Evolutionary conservation across 2,888 invertebrate genomes (phyloP).

Genomic region (Vesta saturnalis): DNA sequence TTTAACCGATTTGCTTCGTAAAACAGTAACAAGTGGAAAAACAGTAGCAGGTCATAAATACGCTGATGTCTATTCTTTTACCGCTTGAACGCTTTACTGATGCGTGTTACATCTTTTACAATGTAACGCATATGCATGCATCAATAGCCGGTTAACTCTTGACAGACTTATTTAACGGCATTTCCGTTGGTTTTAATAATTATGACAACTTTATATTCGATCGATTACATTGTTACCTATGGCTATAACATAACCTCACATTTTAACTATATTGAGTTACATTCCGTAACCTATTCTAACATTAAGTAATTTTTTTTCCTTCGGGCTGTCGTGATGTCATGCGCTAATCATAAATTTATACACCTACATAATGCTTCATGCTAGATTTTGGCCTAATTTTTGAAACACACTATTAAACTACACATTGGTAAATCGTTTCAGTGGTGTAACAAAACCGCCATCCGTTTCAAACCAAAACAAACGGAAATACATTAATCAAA

Average conservation of each 20-base stretch:
- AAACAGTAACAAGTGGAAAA: constrained; percentile 10
- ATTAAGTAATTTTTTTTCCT: not conserved
- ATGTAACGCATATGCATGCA: constrained; percentile 21
- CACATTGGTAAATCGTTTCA: too few species aligned
- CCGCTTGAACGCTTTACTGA: constrained; percentile 24
- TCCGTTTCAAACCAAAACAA: too few species aligned
- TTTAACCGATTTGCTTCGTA: constrained; percentile 9
- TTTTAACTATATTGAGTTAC: too few species aligned
- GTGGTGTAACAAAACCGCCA: too few species aligned
- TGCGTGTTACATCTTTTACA: constrained; percentile 22
- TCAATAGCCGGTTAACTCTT: constrained; percentile 16
- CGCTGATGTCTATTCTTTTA: constrained; percentile 23
- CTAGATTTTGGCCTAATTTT: too few species aligned
- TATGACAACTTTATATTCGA: too few species aligned
- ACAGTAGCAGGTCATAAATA: constrained; percentile 21
- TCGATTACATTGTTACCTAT: too few species aligned
- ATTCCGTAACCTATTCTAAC: too few species aligned
- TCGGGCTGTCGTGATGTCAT: not conserved
- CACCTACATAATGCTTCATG: too few species aligned
- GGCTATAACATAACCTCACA: too few species aligned
- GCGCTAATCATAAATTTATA: not conserved
- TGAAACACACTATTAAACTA: too few species aligned
- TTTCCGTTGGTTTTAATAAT: constrained; percentile 18
- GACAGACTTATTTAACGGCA: constrained; percentile 20
- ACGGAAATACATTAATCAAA: too few species aligned